phyloP scores from a whole-genome alignment of 2,113 vertebrate species.

The Stegastes partitus region DNA sequence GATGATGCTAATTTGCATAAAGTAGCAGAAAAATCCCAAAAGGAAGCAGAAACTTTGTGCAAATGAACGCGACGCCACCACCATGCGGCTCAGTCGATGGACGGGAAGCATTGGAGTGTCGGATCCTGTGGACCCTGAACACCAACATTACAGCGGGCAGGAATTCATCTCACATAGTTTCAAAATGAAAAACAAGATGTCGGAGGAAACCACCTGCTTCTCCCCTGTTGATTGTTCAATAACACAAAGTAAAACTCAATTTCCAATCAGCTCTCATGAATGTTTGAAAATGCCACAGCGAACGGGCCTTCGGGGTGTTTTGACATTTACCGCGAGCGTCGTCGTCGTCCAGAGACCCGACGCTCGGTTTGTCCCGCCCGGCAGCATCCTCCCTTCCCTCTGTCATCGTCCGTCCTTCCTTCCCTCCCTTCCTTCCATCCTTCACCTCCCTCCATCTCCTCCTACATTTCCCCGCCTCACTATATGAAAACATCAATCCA shows the following conservation, averaged over 20 bases:
- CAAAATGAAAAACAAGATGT: no score
- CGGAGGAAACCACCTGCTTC: not conserved
- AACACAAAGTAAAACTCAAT: conserved; percentile 46
- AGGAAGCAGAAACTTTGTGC: no score
- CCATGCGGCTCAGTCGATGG: no score
- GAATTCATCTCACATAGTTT: no score
- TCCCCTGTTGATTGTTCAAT: not conserved
- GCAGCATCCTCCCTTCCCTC: conserved; percentile 37
- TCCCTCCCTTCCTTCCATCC: conserved; percentile 10
- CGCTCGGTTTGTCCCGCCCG: conserved; percentile 47
- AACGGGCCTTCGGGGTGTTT: conserved; percentile 21
- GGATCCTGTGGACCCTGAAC: no score
- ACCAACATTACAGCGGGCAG: no score
- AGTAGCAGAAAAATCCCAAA: no score
- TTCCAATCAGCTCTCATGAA: conserved; percentile 65
- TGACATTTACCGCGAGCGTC: conserved; percentile 57
- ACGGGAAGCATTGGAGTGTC: no score
- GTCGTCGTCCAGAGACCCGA: conserved; percentile 48
- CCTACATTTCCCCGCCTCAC: conserved; percentile 28
- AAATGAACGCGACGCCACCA: no score
- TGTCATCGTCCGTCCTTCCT: conserved; percentile 46
- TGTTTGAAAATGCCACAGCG: conserved; percentile 62
- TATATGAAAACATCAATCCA: conserved; percentile 76
- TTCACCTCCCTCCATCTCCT: conserved; percentile 28
- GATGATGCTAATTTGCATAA: no score